Conservation (phyloP, 1,140 invertebrate genomes). For the Lerema accius region DNA sequence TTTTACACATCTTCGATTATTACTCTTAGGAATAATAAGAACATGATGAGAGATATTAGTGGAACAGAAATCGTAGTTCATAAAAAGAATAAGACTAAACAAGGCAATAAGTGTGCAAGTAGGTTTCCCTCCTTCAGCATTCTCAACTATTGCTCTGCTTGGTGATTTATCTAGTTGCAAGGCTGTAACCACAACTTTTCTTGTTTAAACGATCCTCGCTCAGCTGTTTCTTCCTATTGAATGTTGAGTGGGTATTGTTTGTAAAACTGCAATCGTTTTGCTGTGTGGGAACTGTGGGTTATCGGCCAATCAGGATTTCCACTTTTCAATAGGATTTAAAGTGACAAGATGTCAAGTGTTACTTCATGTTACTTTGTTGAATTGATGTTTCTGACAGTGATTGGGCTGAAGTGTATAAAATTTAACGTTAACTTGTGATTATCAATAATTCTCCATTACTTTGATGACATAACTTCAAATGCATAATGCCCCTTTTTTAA, state of each 20-base stretch:
- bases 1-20: too few relatives aligned
- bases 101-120: not conserved
- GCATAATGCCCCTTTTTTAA: too few relatives aligned
- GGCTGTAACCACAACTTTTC: constrained; percentile 13
- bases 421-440: constrained; percentile 1
- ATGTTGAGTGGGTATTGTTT: constrained; percentile 31
- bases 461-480: too few relatives aligned
- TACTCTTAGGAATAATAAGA: too few relatives aligned
- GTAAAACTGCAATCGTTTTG: constrained; percentile 34
- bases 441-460: too few relatives aligned
- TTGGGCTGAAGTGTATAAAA: not conserved
- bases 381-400: constrained; percentile 14
- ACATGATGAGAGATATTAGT: too few relatives aligned
- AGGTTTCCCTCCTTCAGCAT: not conserved
- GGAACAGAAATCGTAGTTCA: too few relatives aligned
- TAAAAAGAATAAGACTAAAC: too few relatives aligned
- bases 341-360: constrained; percentile 19
- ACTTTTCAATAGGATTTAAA: constrained; percentile 21
- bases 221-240: constrained; percentile 30
- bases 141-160: not conserved
- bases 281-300: constrained; percentile 27
- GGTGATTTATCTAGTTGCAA: constrained; percentile 13
- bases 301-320: constrained; percentile 20
- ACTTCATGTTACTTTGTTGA: constrained; percentile 21
- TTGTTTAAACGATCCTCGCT: constrained; percentile 25